Conservation (phyloP, 2,797 vertebrate genomes). For the Brachyalestes nurse region DNA sequence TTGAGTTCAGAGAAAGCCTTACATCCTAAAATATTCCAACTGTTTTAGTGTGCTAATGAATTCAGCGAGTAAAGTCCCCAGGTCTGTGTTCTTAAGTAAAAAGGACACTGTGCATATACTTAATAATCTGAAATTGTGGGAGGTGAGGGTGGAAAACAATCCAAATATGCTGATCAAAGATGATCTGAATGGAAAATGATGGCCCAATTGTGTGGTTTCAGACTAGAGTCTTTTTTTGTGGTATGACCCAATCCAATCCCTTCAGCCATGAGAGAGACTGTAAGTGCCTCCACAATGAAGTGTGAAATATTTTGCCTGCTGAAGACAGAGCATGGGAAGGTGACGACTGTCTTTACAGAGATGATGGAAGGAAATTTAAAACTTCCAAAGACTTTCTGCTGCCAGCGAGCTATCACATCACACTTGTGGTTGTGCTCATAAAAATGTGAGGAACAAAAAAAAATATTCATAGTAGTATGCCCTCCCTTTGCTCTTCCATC, state of each 20-base stretch:
- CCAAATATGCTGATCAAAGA: constrained; percentile 65
- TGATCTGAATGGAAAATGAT: constrained; percentile 60
- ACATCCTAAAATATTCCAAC: constrained; percentile 49
- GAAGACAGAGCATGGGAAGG: constrained; percentile 32
- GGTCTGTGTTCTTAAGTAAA: constrained; percentile 33
- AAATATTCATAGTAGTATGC: too few relatives aligned
- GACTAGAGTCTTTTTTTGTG: constrained; percentile 53
- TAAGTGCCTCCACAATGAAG: constrained; percentile 6
- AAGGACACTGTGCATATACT: constrained; percentile 63
- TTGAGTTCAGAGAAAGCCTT: constrained; percentile 11
- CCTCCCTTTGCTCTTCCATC: too few relatives aligned
- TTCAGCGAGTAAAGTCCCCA: background rate
- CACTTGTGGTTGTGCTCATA: background rate
- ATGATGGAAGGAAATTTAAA: background rate
- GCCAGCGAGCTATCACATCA: constrained; percentile 13
- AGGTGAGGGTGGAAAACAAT: constrained; percentile 56
- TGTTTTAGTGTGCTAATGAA: constrained; percentile 14
- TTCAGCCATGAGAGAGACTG: constrained; percentile 19
- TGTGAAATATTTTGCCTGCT: constrained; percentile 14
- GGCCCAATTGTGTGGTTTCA: constrained; percentile 61
- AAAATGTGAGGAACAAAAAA: constrained; percentile 3
- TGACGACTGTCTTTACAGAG: constrained; percentile 2
- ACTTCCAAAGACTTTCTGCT: constrained; percentile 5
- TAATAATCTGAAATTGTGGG: constrained; percentile 65
- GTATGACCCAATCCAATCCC: constrained; percentile 41